Evolutionary conservation across 2,113 vertebrate genomes (phyloP).

Genomic region (Heterotis niloticus): DNA sequence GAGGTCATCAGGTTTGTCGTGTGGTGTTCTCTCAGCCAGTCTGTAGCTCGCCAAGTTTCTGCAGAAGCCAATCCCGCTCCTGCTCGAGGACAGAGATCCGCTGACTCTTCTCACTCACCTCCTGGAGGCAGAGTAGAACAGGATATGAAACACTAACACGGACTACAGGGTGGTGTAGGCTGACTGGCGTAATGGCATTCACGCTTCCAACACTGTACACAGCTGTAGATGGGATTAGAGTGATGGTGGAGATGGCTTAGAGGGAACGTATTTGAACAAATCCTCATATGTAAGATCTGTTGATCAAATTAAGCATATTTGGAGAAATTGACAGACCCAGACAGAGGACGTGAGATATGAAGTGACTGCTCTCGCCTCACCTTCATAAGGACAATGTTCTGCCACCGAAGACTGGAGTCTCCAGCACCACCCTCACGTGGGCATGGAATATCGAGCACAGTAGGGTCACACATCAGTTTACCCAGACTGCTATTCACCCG

Average conservation of each 20-base stretch:
- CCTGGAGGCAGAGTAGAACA: slow-evolving; percentile 41
- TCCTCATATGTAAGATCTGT: too few species aligned
- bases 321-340: background rate
- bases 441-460: slow-evolving; percentile 37
- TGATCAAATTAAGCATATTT: too few species aligned
- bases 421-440: slow-evolving; percentile 32
- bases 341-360: background rate
- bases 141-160: background rate
- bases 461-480: slow-evolving; percentile 56
- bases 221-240: too few species aligned
- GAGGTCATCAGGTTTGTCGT: background rate
- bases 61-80: slow-evolving; percentile 53
- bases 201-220: too few species aligned
- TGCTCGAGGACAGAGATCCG: slow-evolving; percentile 57
- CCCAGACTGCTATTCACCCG: slow-evolving; percentile 59
- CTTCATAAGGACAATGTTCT: slow-evolving; percentile 55
- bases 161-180: background rate
- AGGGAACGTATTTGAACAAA: too few species aligned
- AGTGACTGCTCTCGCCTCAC: slow-evolving; percentile 33
- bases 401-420: slow-evolving; percentile 61
- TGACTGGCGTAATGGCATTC: too few species aligned
- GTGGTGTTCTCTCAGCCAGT: slow-evolving; percentile 27
- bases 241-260: too few species aligned
- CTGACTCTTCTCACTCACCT: slow-evolving; percentile 53
- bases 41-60: slow-evolving; percentile 45